A percentile compares a stretch with the other conserved stretches of the same genome.
Conservation (phyloP, 2,113 vertebrate genomes). For the Oryzias woworae region DNA sequence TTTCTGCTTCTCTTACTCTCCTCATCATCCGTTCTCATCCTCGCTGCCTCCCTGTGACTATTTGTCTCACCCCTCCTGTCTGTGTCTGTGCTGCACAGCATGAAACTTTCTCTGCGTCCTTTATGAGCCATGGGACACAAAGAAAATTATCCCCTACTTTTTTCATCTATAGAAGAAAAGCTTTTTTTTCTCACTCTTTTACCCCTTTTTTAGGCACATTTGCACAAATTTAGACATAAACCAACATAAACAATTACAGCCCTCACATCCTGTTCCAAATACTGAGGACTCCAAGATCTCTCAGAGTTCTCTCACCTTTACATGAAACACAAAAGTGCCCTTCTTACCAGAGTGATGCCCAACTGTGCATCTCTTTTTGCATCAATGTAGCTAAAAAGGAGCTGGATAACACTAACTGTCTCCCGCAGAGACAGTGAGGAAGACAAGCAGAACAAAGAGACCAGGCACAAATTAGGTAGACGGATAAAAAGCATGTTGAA, state of each 20-base stretch:
- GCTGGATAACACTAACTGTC: conserved; percentile 42
- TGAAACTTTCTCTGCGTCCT: conserved; percentile 34
- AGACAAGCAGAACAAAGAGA: conserved; percentile 7
- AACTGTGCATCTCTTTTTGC: conserved; percentile 25
- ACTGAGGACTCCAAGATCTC: too few species aligned
- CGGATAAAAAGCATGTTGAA: conserved; percentile 28
- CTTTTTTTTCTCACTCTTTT: not conserved
- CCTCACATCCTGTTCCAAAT: conserved; percentile 3
- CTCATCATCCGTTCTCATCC: not conserved
- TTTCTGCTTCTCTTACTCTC: conserved; percentile 3
- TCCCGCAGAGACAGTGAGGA: conserved; percentile 31
- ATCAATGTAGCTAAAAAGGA: conserved; percentile 39
- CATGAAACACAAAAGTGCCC: not conserved
- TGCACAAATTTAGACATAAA: not conserved
- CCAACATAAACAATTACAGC: not conserved
- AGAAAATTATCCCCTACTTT: conserved; percentile 12
- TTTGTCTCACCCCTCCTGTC: conserved; percentile 10
- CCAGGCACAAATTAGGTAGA: conserved; percentile 24
- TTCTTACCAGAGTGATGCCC: conserved; percentile 9
- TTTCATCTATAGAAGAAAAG: conserved; percentile 9
- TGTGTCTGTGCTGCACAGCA: conserved; percentile 11
- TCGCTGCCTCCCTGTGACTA: not conserved
- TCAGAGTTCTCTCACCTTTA: not conserved
- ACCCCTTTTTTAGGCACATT: not conserved
- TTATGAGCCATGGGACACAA: conserved; percentile 28